Conservation (phyloP, 2,888 invertebrate species). For the Drosophila meridiana region DNA sequence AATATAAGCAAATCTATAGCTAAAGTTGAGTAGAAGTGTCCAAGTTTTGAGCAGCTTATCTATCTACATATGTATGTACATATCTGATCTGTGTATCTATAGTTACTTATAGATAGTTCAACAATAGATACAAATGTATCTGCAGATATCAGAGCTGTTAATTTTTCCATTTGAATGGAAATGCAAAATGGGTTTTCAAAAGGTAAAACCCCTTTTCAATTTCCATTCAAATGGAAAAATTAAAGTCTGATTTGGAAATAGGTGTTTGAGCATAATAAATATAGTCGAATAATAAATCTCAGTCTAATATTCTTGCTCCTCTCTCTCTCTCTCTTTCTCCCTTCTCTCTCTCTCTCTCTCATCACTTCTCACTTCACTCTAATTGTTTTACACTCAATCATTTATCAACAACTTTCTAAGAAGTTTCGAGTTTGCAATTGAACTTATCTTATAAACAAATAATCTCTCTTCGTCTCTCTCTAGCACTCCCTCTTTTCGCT, state of each 20-base stretch:
- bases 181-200: too few relatives aligned
- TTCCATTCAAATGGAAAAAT: too few relatives aligned
- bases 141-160: too few relatives aligned
- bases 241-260: background rate
- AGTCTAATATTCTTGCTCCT: background rate
- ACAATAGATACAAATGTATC: constrained; percentile 7
- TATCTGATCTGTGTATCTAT: background rate
- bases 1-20: too few relatives aligned
- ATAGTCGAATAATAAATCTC: background rate
- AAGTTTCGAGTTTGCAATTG: background rate
- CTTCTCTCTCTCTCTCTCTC: background rate
- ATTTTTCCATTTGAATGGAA: too few relatives aligned
- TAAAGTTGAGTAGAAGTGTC: too few relatives aligned
- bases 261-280: background rate
- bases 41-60: too few relatives aligned
- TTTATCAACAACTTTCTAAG: background rate
- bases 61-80: background rate
- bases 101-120: background rate
- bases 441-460: background rate
- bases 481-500: background rate
- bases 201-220: too few relatives aligned
- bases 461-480: background rate
- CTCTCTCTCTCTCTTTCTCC: background rate
- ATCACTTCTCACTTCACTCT: background rate
- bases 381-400: background rate